Base-by-base conservation (phyloP, 2,113 vertebrate genomes). In the Ariopsis seemanni region DNA sequence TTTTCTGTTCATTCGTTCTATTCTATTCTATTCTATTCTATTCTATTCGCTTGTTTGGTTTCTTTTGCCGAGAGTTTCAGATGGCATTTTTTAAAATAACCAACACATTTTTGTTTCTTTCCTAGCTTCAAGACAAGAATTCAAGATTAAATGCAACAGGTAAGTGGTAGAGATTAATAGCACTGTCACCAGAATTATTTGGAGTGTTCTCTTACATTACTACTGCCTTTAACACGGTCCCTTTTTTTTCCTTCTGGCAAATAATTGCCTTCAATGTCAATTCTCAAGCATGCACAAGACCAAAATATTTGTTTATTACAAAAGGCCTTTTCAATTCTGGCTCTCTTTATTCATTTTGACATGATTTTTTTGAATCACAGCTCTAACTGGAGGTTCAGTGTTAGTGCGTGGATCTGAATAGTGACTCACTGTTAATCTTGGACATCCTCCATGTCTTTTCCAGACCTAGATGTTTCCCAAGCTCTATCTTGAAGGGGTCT, bases 381-480 rank as follows among this genome's bases (percentile, higher is more conserved):
- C 15, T 79, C 18, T 79, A 27, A 57, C 52, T 57, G 18, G n/a
- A 30, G 53, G 27, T 20, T 60, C 11, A 58, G 78, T 11, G 55
- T 55, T 79, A 30, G 53, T 34, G 77, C 34, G 27, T 25, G 79
- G 57, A 42, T 71, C 25, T n/a, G 52, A 85, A 82, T 57, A 84
- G 48, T 22, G 20, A 96, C 97, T 99, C 93, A 99, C 98, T 96
- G 93, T 99, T 99, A 88, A 99, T 92, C 90, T 95, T 97, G 90
- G 95, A 96, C 89, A 99, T 95, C 87, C 95, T 98, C 98, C 98
- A 99, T 89, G 96, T 94, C 93, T 98, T 99, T 78, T 99, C 98
- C 7, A 97, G 94, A 67, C 95, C 95, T 0, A 94, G 94, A 88
- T 97, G 97, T 89, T 98, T 98, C 57, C 95, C 97, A 88, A 99